Base-by-base conservation (phyloP, 2,888 invertebrate genomes). In the Gisinianus flammeolus region DNA sequence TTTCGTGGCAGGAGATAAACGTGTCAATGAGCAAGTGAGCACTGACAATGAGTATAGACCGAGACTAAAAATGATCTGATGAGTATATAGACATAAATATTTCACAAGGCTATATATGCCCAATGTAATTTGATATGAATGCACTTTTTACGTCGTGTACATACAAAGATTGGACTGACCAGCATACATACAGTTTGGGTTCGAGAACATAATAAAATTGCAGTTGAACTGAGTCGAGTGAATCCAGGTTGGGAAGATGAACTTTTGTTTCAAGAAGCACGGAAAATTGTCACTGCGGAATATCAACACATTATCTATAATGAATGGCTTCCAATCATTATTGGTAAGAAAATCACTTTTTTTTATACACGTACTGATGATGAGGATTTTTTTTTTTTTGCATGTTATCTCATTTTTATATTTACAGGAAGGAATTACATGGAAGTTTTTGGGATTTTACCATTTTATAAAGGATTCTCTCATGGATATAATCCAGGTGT, bases 1-100 rank as follows among this genome's bases (percentile, higher is more conserved):
- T 85, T 91, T 91, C 85, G 85, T 89, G 30, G 96, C 98, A 5
- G 98, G 99, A 0, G 99, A 99, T 86, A 94, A 97, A 78, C 90
- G 99, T 73, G 96, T 94, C 0, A 98, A 98, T 87, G 98, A 98
- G 87, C 96, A 95, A 88, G 81, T 80, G 1, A 12, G 64, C 19
- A 68, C n/a, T 4, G 3, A 44, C 52, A 62, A 62, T 24, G 64
- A 44, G n/a, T 5, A 54, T 5, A 54, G 16, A 26, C 12, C 12
- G 62, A 62, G 28, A 2, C 24, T 58, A 19, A 62, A 0, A 62
- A 62, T 62, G 24, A 26, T 6, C 16, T 28, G 28, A 26, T 62
- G 4, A 24, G 1, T 24, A 58, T 58, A 1, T 58, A 8, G 19
- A n/a, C 22, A 8, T 24, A 56, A 12, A 22, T 4, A 62, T 62